phyloP scores from a whole-genome alignment of 2,888 invertebrate species.

The Epirrhoe alternata region DNA sequence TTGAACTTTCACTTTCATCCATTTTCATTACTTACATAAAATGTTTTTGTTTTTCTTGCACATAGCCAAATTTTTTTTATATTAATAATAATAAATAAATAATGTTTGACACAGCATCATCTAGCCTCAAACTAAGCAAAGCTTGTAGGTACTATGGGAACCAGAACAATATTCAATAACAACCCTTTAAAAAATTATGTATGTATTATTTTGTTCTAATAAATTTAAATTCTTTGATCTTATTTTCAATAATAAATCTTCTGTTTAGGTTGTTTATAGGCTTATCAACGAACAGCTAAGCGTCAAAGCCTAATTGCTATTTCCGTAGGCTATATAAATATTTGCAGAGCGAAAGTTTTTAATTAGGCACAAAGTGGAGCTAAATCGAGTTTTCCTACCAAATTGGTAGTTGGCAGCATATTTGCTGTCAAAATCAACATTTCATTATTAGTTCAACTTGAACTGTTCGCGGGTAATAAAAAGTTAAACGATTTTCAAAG shows the following conservation, averaged over 20 bases:
- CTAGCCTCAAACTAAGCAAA: too few relatives aligned
- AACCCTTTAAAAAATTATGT: too few relatives aligned
- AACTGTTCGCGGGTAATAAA: background rate
- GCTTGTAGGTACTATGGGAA: too few relatives aligned
- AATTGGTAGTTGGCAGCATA: background rate
- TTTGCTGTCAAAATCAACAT: background rate
- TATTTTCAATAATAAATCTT: background rate
- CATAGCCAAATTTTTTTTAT: too few relatives aligned
- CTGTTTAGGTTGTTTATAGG: background rate
- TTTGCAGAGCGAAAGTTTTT: constrained; percentile 10
- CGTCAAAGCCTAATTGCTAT: background rate
- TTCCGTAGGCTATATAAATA: background rate
- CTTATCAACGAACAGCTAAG: background rate
- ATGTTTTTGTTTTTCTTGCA: too few relatives aligned
- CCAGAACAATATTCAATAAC: too few relatives aligned
- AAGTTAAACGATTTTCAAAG: background rate
- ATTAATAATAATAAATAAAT: too few relatives aligned
- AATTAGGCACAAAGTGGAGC: background rate
- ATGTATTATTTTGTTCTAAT: too few relatives aligned
- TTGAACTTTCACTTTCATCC: too few relatives aligned
- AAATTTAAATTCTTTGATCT: background rate
- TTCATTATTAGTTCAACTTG: background rate
- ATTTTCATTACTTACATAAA: too few relatives aligned
- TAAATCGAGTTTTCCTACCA: constrained; percentile 1
- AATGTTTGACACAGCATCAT: too few relatives aligned